Evolutionary conservation across 2,797 vertebrate genomes (phyloP).

Genomic region (Diceros bicornis): DNA sequence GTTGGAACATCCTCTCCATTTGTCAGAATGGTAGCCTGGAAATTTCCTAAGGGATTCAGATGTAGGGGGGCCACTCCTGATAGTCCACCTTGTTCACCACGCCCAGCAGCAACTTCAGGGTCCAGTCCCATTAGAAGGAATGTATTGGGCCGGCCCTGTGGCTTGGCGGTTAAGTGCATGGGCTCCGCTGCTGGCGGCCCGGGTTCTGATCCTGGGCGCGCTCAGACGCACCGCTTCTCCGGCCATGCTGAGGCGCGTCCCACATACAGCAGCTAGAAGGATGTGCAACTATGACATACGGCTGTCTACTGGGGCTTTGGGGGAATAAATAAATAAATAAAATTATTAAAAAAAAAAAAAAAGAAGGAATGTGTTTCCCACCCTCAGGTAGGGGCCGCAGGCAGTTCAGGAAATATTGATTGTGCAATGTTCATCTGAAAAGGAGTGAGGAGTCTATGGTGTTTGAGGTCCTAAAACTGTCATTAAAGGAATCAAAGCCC

Average conservation of each 20-base stretch:
- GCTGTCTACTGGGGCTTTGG: too few relatives aligned
- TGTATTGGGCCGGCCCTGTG: too few relatives aligned
- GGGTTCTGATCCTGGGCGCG: too few relatives aligned
- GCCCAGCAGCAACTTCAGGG: background rate
- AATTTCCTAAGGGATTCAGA: background rate
- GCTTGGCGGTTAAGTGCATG: too few relatives aligned
- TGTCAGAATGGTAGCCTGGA: background rate
- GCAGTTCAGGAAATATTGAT: background rate
- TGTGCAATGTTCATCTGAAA: background rate
- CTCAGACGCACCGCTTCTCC: too few relatives aligned
- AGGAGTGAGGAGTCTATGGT: background rate
- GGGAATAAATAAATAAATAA: too few relatives aligned
- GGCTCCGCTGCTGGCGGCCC: too few relatives aligned
- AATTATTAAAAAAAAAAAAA: too few relatives aligned
- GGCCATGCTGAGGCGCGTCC: too few relatives aligned
- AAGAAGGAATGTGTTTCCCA: background rate
- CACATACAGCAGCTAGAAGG: too few relatives aligned
- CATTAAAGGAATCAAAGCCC: conserved; percentile 17
- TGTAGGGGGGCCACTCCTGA: background rate
- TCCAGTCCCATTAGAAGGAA: background rate
- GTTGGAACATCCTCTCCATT: background rate
- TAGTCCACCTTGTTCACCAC: background rate
- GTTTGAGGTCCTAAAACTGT: background rate
- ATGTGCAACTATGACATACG: too few relatives aligned
- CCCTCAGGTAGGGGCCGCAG: background rate